phyloP scores from a whole-genome alignment of 2,888 invertebrate genomes.

The Phengaris alcon region DNA sequence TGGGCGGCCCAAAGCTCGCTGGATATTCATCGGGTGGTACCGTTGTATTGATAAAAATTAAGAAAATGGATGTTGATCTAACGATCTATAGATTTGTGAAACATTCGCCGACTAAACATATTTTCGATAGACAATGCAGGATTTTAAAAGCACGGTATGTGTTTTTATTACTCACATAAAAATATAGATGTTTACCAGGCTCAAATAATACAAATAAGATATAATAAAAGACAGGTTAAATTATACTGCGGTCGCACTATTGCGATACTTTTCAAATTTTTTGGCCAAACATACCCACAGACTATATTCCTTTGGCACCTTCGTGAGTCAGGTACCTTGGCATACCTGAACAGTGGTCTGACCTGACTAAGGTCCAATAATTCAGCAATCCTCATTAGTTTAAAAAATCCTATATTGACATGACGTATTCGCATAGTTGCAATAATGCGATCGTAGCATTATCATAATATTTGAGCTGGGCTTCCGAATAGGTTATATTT shows the following conservation, averaged over 20 bases:
- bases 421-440: not conserved
- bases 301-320: not conserved
- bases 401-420: not conserved
- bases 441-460: not conserved
- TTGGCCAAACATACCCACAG: not conserved
- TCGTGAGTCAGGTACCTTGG: not conserved
- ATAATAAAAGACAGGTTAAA: conserved; percentile 10
- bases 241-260: not conserved
- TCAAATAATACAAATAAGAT: conserved; percentile 13
- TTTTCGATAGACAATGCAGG: not conserved
- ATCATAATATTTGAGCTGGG: conserved; percentile 31
- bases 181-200: conserved; percentile 20
- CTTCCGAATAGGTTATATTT: conserved; percentile 36
- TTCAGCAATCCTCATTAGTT: no score
- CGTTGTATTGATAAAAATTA: not conserved
- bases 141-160: conserved; percentile 11
- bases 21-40: not conserved
- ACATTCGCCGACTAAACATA: conserved; percentile 1
- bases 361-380: not conserved
- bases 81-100: not conserved
- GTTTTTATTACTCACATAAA: not conserved
- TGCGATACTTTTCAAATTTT: not conserved
- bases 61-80: not conserved
- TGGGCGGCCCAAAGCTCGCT: not conserved
- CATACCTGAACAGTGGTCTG: not conserved